A percentile compares a stretch with the other conserved stretches of the same genome.
Conservation (phyloP, 2,113 vertebrate genomes). For the Progne subis region DNA sequence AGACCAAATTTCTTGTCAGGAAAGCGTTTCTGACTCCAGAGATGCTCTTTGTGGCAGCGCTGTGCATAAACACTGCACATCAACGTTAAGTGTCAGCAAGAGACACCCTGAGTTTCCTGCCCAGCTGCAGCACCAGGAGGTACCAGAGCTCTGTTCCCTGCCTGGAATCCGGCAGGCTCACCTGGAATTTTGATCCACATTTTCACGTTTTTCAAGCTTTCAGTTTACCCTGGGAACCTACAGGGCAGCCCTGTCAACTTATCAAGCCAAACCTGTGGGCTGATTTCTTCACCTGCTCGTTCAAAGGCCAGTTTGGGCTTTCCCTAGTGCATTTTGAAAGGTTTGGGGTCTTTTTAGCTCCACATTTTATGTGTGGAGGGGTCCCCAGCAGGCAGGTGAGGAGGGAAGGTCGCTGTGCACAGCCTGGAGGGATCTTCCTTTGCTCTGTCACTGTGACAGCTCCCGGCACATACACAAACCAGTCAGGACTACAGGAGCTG, state of each 20-base stretch:
- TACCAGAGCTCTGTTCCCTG: fast-evolving
- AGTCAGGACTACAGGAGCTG: background rate
- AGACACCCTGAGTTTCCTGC: background rate
- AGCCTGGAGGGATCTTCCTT: background rate
- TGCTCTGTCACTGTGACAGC: background rate
- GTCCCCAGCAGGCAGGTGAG: background rate
- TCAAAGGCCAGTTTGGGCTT: background rate
- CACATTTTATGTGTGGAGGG: fast-evolving
- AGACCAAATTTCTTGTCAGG: background rate
- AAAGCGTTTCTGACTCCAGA: background rate
- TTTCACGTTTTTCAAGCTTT: background rate
- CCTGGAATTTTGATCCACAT: fast-evolving
- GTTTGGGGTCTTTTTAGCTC: background rate
- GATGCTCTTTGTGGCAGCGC: background rate
- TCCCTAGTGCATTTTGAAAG: background rate
- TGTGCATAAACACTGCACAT: background rate
- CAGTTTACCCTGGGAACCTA: background rate
- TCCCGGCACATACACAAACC: background rate
- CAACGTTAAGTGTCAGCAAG: background rate
- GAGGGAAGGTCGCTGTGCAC: background rate
- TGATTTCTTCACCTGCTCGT: background rate
- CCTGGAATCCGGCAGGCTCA: fast-evolving
- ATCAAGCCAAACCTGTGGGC: background rate
- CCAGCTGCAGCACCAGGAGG: background rate
- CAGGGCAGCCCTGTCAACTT: background rate